Base-by-base conservation (phyloP, 1,140 invertebrate genomes). In the Liolophura sinensis region DNA sequence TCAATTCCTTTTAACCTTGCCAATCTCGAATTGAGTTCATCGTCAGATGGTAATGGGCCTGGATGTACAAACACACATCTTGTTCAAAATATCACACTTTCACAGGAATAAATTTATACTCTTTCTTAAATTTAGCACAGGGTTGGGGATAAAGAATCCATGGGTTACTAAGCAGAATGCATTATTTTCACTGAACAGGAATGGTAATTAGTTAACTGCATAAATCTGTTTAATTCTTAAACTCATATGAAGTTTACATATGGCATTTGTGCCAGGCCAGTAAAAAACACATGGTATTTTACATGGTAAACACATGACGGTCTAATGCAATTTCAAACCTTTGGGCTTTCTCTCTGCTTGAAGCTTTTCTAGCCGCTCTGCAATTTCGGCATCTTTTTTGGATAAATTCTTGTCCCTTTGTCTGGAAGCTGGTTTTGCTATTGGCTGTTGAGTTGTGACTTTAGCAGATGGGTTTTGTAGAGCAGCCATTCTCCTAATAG, bases 341-440 rank as follows among this genome's bases (percentile, higher is more conserved):
- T n/a, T n/a, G n/a, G n/a, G n/a, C n/a, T n/a, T n/a, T n/a, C n/a
- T n/a, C n/a, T n/a, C n/a, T 59, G 75, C 73, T 64, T 73, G 73
- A 12, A 81, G 68, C 62, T 74, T 78, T 40, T 77, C 73, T 0
- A 81, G 67, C 58, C 79, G 72, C 64, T 78, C 58, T 24, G 72
- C 72, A 49, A 81, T 77, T 57, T 78, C 78, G 55, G 70, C 69
- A 57, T 81, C 79, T 51, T 73, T 68, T 65, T 72, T 69, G 20
- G 67, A 56, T 55, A 76, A n/a, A n/a, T 69, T 16, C 64, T 60
- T 22, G n/a, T 25, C 40, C n/a, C 18, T 15, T n/a, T 24, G 15
- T 58, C n/a, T 58, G 15, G 16, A 15, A 12, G 24, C 49, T 47
- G 46, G 16, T 18, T 22, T 47, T 22, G 22, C 60, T 1, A 50